Evolutionary conservation across 2,888 invertebrate genomes (phyloP).

Genomic region (Platycheirus rosarum): DNA sequence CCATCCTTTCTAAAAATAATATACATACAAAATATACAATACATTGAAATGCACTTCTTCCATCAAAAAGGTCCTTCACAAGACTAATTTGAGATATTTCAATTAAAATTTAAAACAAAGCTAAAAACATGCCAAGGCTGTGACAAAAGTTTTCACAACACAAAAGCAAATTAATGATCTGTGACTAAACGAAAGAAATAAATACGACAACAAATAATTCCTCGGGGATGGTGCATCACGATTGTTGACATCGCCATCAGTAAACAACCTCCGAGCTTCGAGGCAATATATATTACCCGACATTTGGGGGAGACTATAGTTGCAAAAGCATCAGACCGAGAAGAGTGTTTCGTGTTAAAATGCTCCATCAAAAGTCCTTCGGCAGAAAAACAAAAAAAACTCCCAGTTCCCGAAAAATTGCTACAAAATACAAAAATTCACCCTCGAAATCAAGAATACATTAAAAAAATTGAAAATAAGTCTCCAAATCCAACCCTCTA

Average conservation of each 20-base stretch:
- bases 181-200: slow-evolving; percentile 51
- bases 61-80: neutral
- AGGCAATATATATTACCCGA: neutral
- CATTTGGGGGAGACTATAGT: neutral
- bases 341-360: slow-evolving; percentile 33
- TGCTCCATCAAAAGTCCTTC: slow-evolving; percentile 55
- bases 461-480: slow-evolving; percentile 33
- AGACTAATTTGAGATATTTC: slow-evolving; percentile 26
- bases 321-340: slow-evolving; percentile 48
- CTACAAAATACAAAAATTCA: slow-evolving; percentile 22
- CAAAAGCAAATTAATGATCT: slow-evolving; percentile 68
- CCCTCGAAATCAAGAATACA: slow-evolving; percentile 44
- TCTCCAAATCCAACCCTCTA: slow-evolving; percentile 24
- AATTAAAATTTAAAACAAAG: slow-evolving; percentile 39
- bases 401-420: neutral
- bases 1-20: neutral
- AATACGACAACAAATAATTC: slow-evolving; percentile 34
- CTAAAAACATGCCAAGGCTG: slow-evolving; percentile 7
- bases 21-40: too few species aligned
- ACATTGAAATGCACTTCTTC: too few species aligned
- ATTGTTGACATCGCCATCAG: neutral
- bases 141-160: neutral
- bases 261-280: slow-evolving; percentile 8
- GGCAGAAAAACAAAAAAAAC: slow-evolving; percentile 23
- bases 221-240: slow-evolving; percentile 6